phyloP scores from a whole-genome alignment of 2,113 vertebrate genomes.

The Pseudopipra pipra region DNA sequence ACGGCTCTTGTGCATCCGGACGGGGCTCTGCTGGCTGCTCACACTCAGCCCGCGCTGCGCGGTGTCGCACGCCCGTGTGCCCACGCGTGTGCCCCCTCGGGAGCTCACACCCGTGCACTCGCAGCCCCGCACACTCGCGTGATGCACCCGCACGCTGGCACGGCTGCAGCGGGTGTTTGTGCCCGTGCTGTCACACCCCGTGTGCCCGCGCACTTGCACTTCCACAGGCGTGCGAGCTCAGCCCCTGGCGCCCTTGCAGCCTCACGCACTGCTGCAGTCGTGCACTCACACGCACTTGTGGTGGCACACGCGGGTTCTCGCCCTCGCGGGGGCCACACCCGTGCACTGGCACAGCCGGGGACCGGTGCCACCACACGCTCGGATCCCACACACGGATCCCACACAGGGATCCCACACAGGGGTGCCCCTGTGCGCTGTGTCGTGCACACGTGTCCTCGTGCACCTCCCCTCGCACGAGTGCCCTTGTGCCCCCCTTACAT shows the following conservation, averaged over 20 bases:
- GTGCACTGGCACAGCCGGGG: rapidly evolving
- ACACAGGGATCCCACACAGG: rapidly evolving
- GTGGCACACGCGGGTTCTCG: rapidly evolving
- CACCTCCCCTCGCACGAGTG: not conserved
- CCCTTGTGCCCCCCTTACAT: too few species aligned
- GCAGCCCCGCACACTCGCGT: rapidly evolving
- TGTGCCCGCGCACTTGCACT: rapidly evolving
- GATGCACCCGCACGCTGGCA: rapidly evolving
- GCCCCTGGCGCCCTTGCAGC: rapidly evolving
- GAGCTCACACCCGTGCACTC: rapidly evolving
- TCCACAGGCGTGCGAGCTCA: not conserved
- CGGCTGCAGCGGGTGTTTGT: rapidly evolving
- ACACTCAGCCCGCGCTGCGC: not conserved
- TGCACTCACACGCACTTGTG: rapidly evolving
- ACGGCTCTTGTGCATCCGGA: not conserved
- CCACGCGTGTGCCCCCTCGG: too few species aligned
- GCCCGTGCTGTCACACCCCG: rapidly evolving
- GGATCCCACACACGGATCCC: rapidly evolving
- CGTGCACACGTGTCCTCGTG: not conserved
- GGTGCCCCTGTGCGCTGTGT: rapidly evolving
- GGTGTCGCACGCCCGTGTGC: rapidly evolving
- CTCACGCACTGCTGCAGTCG: rapidly evolving
- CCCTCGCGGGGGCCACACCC: too few species aligned
- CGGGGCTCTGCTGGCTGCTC: not conserved
- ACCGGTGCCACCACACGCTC: rapidly evolving